Conservation (phyloP, 2,888 invertebrate species). For the Zelleria hepariella region DNA sequence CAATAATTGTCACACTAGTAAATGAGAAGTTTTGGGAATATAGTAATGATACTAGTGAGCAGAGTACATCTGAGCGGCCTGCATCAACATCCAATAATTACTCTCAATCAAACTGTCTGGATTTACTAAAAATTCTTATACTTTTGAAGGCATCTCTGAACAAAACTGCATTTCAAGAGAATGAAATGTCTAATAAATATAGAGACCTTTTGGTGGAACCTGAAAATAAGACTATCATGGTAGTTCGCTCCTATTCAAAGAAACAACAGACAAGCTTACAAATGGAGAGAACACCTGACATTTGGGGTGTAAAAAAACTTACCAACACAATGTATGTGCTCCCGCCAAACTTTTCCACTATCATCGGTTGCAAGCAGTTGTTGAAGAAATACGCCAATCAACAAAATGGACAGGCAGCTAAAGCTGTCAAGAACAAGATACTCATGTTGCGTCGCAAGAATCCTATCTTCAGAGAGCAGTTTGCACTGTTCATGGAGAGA, state of each 20-base stretch:
- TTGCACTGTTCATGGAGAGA: constrained; percentile 31
- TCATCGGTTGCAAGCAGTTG: constrained; percentile 43
- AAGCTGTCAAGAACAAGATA: constrained; percentile 19
- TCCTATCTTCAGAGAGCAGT: constrained; percentile 25
- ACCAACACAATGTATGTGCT: constrained; percentile 28
- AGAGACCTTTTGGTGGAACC: constrained; percentile 23
- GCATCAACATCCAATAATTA: too few relatives aligned
- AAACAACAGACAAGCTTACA: constrained; percentile 19
- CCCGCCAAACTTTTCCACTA: constrained; percentile 45
- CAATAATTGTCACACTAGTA: constrained; percentile 32
- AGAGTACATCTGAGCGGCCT: constrained; percentile 8
- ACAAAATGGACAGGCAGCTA: constrained; percentile 2
- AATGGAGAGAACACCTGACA: constrained; percentile 24
- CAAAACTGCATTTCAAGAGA: constrained; percentile 24
- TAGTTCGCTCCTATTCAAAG: constrained; percentile 44
- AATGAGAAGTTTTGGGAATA: constrained; percentile 28
- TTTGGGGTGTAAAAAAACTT: constrained; percentile 35
- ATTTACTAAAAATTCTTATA: constrained; percentile 36
- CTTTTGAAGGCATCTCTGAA: constrained; percentile 36
- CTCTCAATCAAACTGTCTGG: too few relatives aligned
- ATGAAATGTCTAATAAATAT: constrained; percentile 23
- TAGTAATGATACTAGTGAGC: constrained; percentile 18
- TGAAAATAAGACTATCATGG: constrained; percentile 20
- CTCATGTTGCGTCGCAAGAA: constrained; percentile 27
- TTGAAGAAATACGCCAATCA: constrained; percentile 18